Percentiles rank a stretch among this genome's conserved stretches.
Conservation (phyloP, 1,140 invertebrate species). For the Metaphire vulgaris region DNA sequence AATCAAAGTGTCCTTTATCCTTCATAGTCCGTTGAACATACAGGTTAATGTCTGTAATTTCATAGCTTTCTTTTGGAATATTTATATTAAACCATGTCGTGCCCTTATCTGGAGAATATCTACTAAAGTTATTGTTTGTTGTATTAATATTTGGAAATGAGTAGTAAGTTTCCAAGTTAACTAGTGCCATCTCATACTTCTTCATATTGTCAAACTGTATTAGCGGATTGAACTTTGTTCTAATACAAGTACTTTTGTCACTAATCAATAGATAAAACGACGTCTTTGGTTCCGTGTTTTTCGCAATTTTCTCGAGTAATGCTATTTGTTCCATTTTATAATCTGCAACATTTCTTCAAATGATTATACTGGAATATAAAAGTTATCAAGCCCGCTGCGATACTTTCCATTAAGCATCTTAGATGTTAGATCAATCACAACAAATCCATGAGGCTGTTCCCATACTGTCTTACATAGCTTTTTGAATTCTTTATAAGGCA, state of each 20-base stretch:
- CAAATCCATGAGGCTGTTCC: constrained; percentile 7
- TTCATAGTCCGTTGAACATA: not conserved
- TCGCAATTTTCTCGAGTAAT: no score
- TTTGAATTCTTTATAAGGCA: constrained; percentile 16
- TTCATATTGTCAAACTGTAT: not conserved
- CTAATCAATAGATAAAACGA: not conserved
- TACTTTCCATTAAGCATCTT: not conserved
- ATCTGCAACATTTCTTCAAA: no score
- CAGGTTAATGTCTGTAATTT: not conserved
- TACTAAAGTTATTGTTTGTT: not conserved
- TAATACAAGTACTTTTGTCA: not conserved
- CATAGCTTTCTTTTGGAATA: not conserved
- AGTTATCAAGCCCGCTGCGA: not conserved
- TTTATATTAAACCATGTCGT: not conserved
- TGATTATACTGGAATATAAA: not conserved
- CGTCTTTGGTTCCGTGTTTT: not conserved
- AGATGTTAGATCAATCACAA: constrained; percentile 16
- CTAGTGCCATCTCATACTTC: not conserved
- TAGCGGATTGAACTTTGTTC: not conserved
- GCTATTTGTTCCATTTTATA: not conserved
- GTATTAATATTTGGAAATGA: not conserved
- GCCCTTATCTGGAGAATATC: not conserved
- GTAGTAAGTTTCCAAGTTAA: not conserved
- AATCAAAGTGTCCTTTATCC: not conserved
- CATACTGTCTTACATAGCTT: constrained; percentile 21